Percentiles rank a stretch among this genome's conserved stretches.
Evolutionary conservation across 2,888 invertebrate genomes (phyloP).

Genomic region (Adelognathus sp.): DNA sequence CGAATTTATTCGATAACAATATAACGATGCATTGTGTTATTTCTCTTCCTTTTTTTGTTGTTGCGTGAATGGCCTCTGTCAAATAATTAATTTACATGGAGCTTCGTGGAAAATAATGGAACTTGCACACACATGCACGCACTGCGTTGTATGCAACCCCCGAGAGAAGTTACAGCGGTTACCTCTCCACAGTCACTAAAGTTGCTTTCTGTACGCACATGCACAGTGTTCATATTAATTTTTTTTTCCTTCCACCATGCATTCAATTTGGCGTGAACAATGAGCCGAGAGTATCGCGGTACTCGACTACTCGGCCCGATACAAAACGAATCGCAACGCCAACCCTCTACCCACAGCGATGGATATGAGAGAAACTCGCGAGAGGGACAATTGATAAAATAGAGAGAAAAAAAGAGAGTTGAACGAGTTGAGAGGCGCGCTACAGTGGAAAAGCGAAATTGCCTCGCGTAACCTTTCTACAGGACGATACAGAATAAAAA

Average conservation of each 20-base stretch:
- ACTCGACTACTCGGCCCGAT: conserved; percentile 64
- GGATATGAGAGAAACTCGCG: conserved; percentile 36
- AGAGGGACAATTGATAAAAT: conserved; percentile 37
- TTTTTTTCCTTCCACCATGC: conserved; percentile 66
- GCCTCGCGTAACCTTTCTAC: conserved; percentile 41
- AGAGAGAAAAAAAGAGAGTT: conserved; percentile 17
- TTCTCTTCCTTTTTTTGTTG: background rate
- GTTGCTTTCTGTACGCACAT: conserved; percentile 56
- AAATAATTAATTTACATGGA: conserved; percentile 30
- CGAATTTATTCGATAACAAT: too few relatives aligned
- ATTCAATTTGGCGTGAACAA: conserved; percentile 73
- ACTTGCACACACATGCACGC: background rate
- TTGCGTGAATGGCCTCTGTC: conserved; percentile 22
- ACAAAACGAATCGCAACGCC: conserved; percentile 59
- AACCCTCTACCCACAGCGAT: conserved; percentile 37
- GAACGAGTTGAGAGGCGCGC: conserved; percentile 17
- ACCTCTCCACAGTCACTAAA: conserved; percentile 28
- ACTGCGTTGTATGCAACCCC: conserved; percentile 39
- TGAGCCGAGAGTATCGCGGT: conserved; percentile 63
- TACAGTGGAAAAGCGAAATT: conserved; percentile 61
- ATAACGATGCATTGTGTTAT: too few relatives aligned
- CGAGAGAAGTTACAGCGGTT: conserved; percentile 27
- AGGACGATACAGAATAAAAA: conserved; percentile 18
- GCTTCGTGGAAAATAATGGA: conserved; percentile 10
- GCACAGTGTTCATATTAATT: conserved; percentile 70